Base-by-base conservation (phyloP, 64 coral and sea anemone species). In the Orbicella faveolata region DNA sequence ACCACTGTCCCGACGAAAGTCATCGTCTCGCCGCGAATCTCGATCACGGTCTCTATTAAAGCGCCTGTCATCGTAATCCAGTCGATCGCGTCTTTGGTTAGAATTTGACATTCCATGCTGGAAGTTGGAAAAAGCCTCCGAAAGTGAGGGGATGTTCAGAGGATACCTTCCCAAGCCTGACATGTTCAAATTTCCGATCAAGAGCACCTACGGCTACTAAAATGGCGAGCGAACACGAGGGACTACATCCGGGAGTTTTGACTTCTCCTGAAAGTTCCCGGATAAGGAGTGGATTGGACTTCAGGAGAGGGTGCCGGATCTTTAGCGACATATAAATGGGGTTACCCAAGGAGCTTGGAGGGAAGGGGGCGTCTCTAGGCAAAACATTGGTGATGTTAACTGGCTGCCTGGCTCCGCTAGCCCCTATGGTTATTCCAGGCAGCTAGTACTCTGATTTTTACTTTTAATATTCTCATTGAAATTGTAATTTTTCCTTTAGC, bases 91-190 rank as follows among this genome's bases (percentile, higher is more conserved):
- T 52, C 82, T 85, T 52, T 85, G 64, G 23, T 44, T 85, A 17
- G 82, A 70, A 6, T 36, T 62, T 25, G 67, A 70, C 21, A 70
- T 11, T n/a, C 25, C 25, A 26, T 70, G 67, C 67, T 70, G 67
- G 67, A 70, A 70, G 25, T 70, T 70, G 21, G 68, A 14, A 25
- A 85, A 73, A 41, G 64, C 39, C 1, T 85, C 82, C 70, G 82
- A 72, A 14, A 85, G 82, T 25, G 82, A 70, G 2, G 82, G 82
- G 36, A 85, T 85, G 82, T 73, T 73, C 12, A 85, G n/a, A 53
- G 82, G 82, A 52, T 72, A 85, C 23, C 82, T 85, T 52, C 82
- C 82, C 5, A 85, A 85, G 1, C 82, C 63, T 25, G 82, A 85
- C 82, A 85, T 85, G 16, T 23, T 52, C 5, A 9, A 48, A 48